Percentiles rank a stretch among this genome's conserved stretches.
Conservation (phyloP, 2,797 vertebrate genomes). For the Bovichtus variegatus region DNA sequence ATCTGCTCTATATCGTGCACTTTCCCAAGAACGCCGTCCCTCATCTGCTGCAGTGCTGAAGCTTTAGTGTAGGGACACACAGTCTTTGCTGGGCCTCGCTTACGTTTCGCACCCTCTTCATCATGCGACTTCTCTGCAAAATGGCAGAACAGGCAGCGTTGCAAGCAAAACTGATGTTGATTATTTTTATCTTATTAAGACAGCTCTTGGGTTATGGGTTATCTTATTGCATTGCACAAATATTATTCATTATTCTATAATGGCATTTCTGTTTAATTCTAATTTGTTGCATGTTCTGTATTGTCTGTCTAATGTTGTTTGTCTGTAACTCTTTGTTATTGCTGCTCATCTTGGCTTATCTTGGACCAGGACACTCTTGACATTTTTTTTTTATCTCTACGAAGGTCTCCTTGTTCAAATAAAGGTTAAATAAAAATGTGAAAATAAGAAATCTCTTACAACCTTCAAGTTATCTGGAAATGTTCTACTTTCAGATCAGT, state of each 20-base stretch:
- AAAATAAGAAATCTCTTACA: background rate
- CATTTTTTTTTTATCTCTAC: background rate
- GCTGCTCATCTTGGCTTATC: background rate
- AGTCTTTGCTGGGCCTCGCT: conserved; percentile 67
- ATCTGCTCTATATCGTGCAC: conserved; percentile 95
- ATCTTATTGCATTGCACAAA: background rate
- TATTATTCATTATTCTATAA: background rate
- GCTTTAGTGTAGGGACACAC: conserved; percentile 89
- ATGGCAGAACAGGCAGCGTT: background rate
- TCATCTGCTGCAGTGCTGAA: conserved; percentile 89
- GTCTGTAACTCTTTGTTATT: background rate
- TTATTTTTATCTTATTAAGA: background rate
- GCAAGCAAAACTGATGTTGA: background rate
- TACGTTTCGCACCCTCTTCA: conserved; percentile 83
- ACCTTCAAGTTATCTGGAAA: background rate
- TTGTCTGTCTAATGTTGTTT: background rate
- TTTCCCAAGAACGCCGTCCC: conserved; percentile 88
- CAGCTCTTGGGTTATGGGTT: background rate
- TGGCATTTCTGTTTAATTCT: background rate
- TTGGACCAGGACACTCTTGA: background rate
- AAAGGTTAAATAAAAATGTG: background rate
- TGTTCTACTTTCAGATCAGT: background rate
- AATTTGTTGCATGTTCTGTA: background rate
- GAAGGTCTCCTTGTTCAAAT: background rate
- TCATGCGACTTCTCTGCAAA: conserved; percentile 69